Conservation (phyloP, 2,888 invertebrate species). For the Trichogramma dendrolimi region DNA sequence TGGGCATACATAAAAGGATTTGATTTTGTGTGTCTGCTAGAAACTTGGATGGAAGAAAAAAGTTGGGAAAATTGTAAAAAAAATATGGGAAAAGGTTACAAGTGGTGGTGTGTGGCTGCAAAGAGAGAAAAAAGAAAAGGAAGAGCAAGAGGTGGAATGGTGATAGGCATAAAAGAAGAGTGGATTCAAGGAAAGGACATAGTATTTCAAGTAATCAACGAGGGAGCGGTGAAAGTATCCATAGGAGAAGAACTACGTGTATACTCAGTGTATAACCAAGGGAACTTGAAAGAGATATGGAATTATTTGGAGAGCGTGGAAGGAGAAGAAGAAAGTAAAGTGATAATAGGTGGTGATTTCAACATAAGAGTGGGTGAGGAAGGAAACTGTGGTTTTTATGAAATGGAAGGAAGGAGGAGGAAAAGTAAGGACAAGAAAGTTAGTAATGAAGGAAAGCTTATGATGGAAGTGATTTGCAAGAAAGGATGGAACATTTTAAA, state of each 20-base stretch:
- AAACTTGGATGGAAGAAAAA: constrained; percentile 31
- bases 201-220: not conserved
- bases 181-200: not conserved
- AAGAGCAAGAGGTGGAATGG: constrained; percentile 25
- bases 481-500: constrained; percentile 28
- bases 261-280: not conserved
- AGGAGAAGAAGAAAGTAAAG: not conserved
- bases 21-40: constrained; percentile 24
- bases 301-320: not conserved
- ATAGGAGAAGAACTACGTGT: not conserved
- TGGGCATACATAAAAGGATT: constrained; percentile 22
- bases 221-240: not conserved
- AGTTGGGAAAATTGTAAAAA: constrained; percentile 15
- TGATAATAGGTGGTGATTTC: constrained; percentile 12
- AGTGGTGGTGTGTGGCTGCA: constrained; percentile 19
- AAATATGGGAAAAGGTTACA: not conserved
- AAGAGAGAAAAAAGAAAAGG: constrained; percentile 22
- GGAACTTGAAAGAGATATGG: not conserved
- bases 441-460: constrained; percentile 15
- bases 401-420: constrained; percentile 8
- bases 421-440: constrained; percentile 13
- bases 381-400: not conserved
- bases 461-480: constrained; percentile 23
- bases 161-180: constrained; percentile 24
- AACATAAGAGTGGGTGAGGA: constrained; percentile 19